Evolutionary conservation across 53 echinoderm and acorn worm genomes (phyloP).

Genomic region (Mesocentrotus franciscanus): DNA sequence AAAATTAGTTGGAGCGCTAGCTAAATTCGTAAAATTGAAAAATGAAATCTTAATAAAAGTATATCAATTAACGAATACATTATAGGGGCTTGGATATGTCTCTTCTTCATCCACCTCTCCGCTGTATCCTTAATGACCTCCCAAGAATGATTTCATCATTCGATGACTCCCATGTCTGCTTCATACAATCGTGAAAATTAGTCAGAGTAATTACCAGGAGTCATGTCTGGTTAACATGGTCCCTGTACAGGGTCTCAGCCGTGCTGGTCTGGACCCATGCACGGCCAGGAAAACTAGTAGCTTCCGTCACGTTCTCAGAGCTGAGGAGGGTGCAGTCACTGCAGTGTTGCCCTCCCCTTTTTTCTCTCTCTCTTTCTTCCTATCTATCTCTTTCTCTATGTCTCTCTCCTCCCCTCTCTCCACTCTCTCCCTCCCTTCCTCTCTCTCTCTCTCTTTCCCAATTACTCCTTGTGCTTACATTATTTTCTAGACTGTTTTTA

Average conservation of each 20-base stretch:
- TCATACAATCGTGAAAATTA: constrained; percentile 30
- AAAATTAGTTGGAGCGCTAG: too few relatives aligned
- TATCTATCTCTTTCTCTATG: too few relatives aligned
- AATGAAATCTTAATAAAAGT: too few relatives aligned
- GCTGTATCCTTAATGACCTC: not conserved
- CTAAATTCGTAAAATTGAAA: too few relatives aligned
- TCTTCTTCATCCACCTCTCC: not conserved
- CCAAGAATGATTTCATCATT: constrained; percentile 2
- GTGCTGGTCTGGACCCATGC: not conserved
- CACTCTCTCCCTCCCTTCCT: too few relatives aligned
- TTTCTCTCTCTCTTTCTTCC: too few relatives aligned
- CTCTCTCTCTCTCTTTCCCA: too few relatives aligned
- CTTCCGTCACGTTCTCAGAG: constrained; percentile 26
- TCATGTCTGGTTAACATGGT: not conserved
- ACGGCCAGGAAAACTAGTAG: not conserved
- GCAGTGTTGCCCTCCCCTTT: not conserved
- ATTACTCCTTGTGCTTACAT: not conserved
- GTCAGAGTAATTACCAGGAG: constrained; percentile 27
- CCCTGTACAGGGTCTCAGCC: constrained; percentile 4
- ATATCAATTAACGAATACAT: too few relatives aligned
- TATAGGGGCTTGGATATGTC: not conserved
- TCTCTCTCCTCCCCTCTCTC: too few relatives aligned
- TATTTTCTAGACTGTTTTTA: too few relatives aligned
- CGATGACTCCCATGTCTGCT: constrained; percentile 12
- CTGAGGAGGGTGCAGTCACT: not conserved